Evolutionary conservation across 2,113 vertebrate species (phyloP).

Genomic region (Barnardius zonarius): DNA sequence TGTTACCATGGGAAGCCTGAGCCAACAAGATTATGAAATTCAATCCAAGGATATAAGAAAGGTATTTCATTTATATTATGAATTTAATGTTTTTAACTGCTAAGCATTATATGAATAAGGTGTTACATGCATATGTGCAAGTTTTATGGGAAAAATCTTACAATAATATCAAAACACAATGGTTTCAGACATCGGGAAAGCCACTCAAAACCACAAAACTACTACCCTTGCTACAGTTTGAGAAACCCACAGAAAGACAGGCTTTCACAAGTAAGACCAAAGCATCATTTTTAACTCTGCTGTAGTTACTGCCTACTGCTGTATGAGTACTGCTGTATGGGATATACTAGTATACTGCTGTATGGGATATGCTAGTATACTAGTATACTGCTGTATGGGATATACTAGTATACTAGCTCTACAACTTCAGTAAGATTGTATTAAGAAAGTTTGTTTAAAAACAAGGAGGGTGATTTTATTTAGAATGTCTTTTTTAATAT

Average conservation of each 20-base stretch:
- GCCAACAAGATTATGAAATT: constrained; percentile 70
- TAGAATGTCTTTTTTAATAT: background rate
- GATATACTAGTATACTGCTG: background rate
- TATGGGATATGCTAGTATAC: too few species aligned
- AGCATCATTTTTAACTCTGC: background rate
- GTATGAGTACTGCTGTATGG: too few species aligned
- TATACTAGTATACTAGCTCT: background rate
- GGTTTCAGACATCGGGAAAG: background rate
- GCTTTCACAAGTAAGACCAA: background rate
- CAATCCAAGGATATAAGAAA: constrained; percentile 66
- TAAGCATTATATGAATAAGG: background rate
- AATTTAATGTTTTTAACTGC: constrained; percentile 19
- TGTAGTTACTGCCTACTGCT: background rate
- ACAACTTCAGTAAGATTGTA: background rate
- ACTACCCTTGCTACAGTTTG: background rate
- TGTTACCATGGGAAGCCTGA: constrained; percentile 47
- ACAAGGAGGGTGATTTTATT: background rate
- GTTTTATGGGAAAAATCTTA: background rate
- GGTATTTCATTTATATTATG: constrained; percentile 74
- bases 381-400: background rate
- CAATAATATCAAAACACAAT: background rate
- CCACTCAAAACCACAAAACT: constrained; percentile 20
- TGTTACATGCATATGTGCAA: constrained; percentile 14
- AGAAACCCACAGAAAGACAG: background rate
- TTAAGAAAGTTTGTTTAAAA: background rate